A percentile compares a stretch with the other conserved stretches of the same genome.
Conservation (phyloP, 2,888 invertebrate genomes). For the Tridacna gigas region DNA sequence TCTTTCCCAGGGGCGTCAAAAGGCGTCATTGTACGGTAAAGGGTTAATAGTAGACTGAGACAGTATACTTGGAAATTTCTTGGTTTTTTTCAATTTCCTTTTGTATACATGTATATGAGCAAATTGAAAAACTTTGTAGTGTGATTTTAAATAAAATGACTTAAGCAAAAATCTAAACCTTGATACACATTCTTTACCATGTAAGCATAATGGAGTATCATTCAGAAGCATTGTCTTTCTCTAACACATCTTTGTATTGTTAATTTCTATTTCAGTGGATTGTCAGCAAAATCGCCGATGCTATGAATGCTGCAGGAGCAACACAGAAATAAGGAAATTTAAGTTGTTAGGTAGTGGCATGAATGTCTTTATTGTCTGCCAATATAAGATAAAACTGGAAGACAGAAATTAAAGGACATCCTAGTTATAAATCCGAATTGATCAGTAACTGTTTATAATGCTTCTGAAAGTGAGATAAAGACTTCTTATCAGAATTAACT, state of each 20-base stretch:
- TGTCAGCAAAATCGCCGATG: conserved; percentile 69
- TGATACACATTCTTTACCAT: not conserved
- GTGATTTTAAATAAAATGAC: not conserved
- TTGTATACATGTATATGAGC: not conserved
- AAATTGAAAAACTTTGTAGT: not conserved
- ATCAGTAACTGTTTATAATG: not conserved
- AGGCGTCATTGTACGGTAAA: no score
- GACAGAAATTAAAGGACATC: not conserved
- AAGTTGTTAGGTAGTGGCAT: no score
- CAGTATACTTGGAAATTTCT: no score
- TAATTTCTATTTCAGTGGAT: conserved; percentile 72
- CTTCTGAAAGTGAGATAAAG: no score
- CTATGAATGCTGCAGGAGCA: conserved; percentile 57
- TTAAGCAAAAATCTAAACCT: no score
- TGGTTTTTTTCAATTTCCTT: not conserved
- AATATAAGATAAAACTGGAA: not conserved
- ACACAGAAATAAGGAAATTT: not conserved
- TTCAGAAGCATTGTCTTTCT: no score
- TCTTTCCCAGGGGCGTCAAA: no score
- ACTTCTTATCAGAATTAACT: no score
- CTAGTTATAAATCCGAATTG: not conserved
- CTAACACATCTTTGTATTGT: no score
- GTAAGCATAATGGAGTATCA: not conserved
- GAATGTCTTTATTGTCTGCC: not conserved
- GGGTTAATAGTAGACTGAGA: no score